phyloP scores from a whole-genome alignment of 2,888 invertebrate genomes.

The Tetanocera ferruginea region DNA sequence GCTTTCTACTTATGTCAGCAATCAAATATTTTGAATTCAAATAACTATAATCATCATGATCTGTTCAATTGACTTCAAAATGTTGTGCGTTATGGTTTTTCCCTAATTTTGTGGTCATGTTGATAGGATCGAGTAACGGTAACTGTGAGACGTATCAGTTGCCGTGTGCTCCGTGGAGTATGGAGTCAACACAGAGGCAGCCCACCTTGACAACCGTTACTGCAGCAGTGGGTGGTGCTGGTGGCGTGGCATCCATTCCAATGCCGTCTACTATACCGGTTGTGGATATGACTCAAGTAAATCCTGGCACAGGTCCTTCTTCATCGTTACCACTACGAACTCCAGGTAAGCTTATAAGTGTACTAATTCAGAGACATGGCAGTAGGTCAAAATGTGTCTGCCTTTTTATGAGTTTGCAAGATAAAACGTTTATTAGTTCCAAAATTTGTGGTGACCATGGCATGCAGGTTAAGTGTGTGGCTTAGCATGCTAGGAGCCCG shows the following conservation, averaged over 20 bases:
- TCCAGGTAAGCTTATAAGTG: constrained; percentile 52
- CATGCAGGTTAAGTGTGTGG: no score
- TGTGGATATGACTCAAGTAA: constrained; percentile 38
- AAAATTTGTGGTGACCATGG: no score
- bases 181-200: constrained; percentile 57
- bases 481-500: no score
- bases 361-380: neutral
- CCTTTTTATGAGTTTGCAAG: no score
- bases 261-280: constrained; percentile 53
- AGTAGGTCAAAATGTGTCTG: no score
- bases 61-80: neutral
- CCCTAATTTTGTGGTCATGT: constrained; percentile 49
- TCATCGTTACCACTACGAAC: constrained; percentile 46
- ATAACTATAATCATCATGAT: neutral
- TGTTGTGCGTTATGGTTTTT: constrained; percentile 12
- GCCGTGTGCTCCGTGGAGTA: constrained; percentile 60
- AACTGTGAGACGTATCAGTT: constrained; percentile 60
- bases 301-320: constrained; percentile 18
- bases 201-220: constrained; percentile 62
- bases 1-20: neutral
- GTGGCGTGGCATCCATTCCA: constrained; percentile 53
- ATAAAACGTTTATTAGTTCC: no score
- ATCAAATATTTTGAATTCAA: neutral
- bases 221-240: constrained; percentile 63
- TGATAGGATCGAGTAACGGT: constrained; percentile 60